Percentiles rank a stretch among this genome's conserved stretches.
phyloP scores from a whole-genome alignment of 2,888 invertebrate species.

The Plebejus argus region DNA sequence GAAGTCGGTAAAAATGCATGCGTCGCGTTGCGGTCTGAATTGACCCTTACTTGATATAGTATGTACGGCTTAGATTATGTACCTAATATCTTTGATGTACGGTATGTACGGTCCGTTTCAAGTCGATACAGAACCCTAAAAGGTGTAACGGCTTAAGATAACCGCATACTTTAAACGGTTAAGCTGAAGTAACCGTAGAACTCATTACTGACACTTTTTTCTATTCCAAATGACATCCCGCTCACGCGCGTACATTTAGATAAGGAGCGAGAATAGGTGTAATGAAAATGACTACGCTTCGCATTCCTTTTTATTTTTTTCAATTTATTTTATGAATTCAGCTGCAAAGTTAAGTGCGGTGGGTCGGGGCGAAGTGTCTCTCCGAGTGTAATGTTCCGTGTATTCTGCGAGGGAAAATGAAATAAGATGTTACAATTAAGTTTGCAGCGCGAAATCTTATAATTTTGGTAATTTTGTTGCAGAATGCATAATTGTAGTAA shows the following conservation, averaged over 20 bases:
- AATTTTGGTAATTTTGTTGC: constrained; percentile 1
- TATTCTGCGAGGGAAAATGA: constrained; percentile 4
- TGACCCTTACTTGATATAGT: too few species aligned
- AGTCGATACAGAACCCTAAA: not conserved
- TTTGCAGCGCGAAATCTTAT: not conserved
- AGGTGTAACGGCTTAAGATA: not conserved
- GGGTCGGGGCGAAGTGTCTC: not conserved
- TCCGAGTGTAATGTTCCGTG: not conserved
- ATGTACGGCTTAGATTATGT: too few species aligned
- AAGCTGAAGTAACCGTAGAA: not conserved
- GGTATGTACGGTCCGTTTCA: too few species aligned
- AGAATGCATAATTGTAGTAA: not conserved
- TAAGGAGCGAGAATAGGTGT: constrained; percentile 1
- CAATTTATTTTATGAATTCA: constrained; percentile 16
- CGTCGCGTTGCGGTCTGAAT: too few species aligned
- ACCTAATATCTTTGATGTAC: too few species aligned
- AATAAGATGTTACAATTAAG: constrained; percentile 17
- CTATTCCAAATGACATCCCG: not conserved
- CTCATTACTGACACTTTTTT: not conserved
- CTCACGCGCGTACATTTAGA: constrained; percentile 1
- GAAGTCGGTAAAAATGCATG: too few species aligned
- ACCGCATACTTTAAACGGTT: not conserved
- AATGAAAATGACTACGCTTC: not conserved
- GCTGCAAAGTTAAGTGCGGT: constrained; percentile 9
- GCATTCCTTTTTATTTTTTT: constrained; percentile 21